These are phyloP conservation scores for Opisthocomus hoazin DNA, from an alignment of 2,113 vertebrate species.

Conservation along the genomic window DNA sequence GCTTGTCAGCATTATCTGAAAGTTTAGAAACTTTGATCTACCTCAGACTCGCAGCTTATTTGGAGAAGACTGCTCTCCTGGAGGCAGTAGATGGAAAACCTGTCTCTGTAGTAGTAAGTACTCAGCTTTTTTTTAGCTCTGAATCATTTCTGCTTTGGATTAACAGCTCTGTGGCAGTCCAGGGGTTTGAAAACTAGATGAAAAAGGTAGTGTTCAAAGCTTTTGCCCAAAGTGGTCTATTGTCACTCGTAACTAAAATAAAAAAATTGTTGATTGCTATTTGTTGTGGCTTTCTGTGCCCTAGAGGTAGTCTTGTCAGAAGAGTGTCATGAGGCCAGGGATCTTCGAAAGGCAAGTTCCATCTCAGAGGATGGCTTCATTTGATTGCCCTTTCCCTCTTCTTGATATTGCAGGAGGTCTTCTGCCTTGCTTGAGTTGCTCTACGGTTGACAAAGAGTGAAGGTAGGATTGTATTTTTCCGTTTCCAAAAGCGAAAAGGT, in stretches of 20 bases:
- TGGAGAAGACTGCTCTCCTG: background rate
- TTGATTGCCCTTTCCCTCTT: background rate
- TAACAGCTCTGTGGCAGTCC: background rate
- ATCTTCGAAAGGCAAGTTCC: background rate
- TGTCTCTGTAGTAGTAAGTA: conserved; percentile 15
- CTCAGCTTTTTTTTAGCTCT: background rate
- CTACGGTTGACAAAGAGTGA: background rate
- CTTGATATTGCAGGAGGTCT: background rate
- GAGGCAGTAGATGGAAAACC: background rate
- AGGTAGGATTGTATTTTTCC: background rate
- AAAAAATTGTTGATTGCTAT: background rate
- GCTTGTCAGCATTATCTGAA: background rate
- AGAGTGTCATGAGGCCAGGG: background rate
- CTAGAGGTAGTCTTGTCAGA: background rate
- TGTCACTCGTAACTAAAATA: background rate
- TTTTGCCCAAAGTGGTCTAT: background rate
- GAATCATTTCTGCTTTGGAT: background rate
- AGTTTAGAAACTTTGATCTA: conserved; percentile 15
- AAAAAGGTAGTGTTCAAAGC: fast-evolving
- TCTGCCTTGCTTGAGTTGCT: background rate
- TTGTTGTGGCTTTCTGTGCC: background rate
- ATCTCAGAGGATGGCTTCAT: background rate
- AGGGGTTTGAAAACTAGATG: background rate
- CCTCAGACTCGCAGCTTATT: background rate
- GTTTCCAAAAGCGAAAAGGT: background rate